Conservation (phyloP, 2,888 invertebrate genomes). For the Atethmia centrago region DNA sequence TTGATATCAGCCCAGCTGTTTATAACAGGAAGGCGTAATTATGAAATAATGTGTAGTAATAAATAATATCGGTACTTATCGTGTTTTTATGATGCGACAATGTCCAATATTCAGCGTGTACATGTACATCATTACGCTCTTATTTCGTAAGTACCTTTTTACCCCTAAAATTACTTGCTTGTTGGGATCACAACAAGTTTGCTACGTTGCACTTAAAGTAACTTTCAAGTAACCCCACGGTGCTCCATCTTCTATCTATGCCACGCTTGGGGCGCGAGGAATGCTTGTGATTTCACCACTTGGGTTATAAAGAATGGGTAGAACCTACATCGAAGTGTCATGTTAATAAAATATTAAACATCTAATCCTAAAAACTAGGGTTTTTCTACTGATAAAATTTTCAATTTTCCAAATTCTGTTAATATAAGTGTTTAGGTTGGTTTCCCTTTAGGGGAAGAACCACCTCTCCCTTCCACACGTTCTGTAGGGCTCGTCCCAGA, state of each 20-base stretch:
- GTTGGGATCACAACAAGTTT: background rate
- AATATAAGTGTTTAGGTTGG: no score
- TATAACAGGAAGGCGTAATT: conserved; percentile 55
- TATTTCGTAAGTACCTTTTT: background rate
- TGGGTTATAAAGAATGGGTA: no score
- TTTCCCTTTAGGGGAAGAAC: no score
- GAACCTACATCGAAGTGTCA: no score
- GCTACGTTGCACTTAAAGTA: background rate
- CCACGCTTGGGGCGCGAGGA: no score
- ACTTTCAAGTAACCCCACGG: conserved; percentile 3
- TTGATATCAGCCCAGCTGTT: conserved; percentile 61
- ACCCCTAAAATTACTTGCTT: background rate
- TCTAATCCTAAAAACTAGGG: no score
- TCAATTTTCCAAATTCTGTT: no score
- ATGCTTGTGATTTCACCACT: no score
- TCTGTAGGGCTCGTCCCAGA: no score
- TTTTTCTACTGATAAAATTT: no score
- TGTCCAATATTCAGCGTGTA: conserved; percentile 35
- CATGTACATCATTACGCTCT: background rate
- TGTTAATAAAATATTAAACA: no score
- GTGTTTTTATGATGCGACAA: conserved; percentile 37
- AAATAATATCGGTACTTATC: conserved; percentile 52
- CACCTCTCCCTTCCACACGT: no score
- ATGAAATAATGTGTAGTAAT: conserved; percentile 52
- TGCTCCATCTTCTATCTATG: conserved; percentile 10